A percentile compares a stretch with the other conserved stretches of the same genome.
These are phyloP conservation scores for Taxidea taxus DNA, from an alignment of 2,113 vertebrate species.

Conservation along the genomic window DNA sequence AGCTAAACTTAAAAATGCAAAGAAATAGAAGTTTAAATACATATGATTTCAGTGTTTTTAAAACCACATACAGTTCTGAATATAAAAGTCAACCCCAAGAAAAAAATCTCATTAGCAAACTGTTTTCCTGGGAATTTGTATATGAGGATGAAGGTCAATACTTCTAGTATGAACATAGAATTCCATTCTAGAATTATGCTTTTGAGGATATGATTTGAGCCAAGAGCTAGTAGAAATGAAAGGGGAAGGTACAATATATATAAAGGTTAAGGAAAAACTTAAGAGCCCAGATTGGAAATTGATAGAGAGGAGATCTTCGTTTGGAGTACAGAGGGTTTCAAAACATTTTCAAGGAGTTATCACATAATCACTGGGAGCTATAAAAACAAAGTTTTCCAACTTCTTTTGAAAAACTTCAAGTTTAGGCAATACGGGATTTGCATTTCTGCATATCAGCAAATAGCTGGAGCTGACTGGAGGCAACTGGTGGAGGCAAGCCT, in stretches of 20 bases:
- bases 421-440: neutral
- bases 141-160: neutral
- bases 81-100: neutral
- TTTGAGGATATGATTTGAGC: neutral
- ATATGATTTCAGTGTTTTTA: neutral
- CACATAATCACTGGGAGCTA: neutral
- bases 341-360: neutral
- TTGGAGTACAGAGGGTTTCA: neutral
- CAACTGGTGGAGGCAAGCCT: neutral
- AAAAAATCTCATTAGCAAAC: neutral
- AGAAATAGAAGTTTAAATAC: neutral
- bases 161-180: neutral
- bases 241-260: neutral
- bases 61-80: neutral
- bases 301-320: neutral
- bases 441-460: neutral
- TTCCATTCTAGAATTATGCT: neutral
- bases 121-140: neutral
- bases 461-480: neutral
- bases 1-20: neutral
- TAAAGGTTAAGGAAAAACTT: neutral
- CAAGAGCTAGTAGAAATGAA: neutral
- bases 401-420: neutral
- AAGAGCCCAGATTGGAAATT: neutral
- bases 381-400: neutral